Evolutionary conservation across 2,113 vertebrate genomes (phyloP).

Genomic region (Megaceryle maxima): DNA sequence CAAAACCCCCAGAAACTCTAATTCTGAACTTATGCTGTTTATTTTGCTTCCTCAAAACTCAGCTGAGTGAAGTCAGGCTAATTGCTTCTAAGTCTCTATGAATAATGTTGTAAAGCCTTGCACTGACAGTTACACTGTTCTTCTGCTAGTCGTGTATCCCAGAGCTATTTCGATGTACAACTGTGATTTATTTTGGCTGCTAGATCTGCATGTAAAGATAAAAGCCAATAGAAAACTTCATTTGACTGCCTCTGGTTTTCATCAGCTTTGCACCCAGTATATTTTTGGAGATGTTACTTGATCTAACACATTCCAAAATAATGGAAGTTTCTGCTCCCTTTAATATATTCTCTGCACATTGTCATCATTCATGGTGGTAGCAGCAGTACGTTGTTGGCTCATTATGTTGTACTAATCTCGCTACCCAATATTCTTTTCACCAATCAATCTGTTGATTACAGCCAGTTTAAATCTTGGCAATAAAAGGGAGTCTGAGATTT

Average conservation of each 20-base stretch:
- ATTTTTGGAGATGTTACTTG: constrained; percentile 45
- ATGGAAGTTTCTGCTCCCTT: not conserved
- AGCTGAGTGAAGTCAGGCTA: constrained; percentile 52
- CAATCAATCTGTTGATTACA: not conserved
- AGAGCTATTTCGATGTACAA: constrained; percentile 28
- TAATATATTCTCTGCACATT: constrained; percentile 6
- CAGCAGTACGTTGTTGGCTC: not conserved
- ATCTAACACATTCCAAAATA: constrained; percentile 3
- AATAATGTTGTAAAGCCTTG: constrained; percentile 42
- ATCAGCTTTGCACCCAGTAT: constrained; percentile 4
- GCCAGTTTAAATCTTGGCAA: not conserved
- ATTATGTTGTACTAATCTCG: not conserved
- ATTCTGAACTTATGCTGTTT: constrained; percentile 14
- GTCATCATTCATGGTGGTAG: not conserved
- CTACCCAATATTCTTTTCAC: not conserved
- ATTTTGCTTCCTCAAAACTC: constrained; percentile 33
- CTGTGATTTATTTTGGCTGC: constrained; percentile 61
- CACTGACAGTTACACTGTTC: constrained; percentile 46
- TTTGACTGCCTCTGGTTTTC: constrained; percentile 6
- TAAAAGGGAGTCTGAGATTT: not conserved
- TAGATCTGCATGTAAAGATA: constrained; percentile 48
- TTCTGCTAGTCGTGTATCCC: constrained; percentile 27
- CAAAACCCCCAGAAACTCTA: not conserved
- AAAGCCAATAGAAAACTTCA: constrained; percentile 34
- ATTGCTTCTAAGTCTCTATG: constrained; percentile 38